These are phyloP conservation scores for Phalloptychus januarius DNA, from an alignment of 2,797 vertebrate species.

Conservation along the genomic window DNA sequence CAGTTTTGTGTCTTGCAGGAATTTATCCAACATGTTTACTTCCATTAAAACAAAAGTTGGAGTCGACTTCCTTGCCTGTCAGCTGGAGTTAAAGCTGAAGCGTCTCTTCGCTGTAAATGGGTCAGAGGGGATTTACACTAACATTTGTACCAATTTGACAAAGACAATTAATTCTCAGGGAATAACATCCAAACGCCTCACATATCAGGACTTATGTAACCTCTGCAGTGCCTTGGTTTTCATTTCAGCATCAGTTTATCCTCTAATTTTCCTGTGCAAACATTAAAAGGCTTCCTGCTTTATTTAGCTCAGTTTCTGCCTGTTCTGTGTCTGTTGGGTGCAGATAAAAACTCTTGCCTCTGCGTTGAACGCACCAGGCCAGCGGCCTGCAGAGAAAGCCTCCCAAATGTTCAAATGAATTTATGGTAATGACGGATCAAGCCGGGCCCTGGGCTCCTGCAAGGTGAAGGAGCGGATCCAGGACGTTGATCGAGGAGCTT, in stretches of 20 bases:
- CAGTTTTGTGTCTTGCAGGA: background rate
- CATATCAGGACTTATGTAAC: constrained; percentile 40
- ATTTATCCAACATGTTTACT: background rate
- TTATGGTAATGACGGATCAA: constrained; percentile 39
- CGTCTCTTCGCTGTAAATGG: constrained; percentile 19
- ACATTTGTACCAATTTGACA: constrained; percentile 34
- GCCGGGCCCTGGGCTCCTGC: background rate
- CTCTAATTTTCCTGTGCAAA: constrained; percentile 22
- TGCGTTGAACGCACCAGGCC: constrained; percentile 10
- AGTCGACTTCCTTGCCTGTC: background rate
- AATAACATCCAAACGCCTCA: constrained; percentile 40
- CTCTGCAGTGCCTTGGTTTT: constrained; percentile 26
- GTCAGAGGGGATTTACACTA: constrained; percentile 47
- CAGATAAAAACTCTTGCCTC: constrained; percentile 39
- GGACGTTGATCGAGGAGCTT: constrained; percentile 5
- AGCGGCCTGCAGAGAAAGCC: constrained; percentile 30
- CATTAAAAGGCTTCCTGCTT: constrained; percentile 32
- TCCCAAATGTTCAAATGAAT: constrained; percentile 27
- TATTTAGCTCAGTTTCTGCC: constrained; percentile 34
- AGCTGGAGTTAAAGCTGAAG: background rate
- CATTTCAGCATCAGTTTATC: constrained; percentile 26
- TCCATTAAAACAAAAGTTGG: constrained; percentile 12
- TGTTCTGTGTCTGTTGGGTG: constrained; percentile 17
- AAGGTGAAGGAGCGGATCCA: background rate
- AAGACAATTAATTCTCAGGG: constrained; percentile 52